Evolutionary conservation across 2,797 vertebrate species (phyloP), one percentile per base, ranked within the genome.

Genomic region (Lagodon rhomboides): DNA sequence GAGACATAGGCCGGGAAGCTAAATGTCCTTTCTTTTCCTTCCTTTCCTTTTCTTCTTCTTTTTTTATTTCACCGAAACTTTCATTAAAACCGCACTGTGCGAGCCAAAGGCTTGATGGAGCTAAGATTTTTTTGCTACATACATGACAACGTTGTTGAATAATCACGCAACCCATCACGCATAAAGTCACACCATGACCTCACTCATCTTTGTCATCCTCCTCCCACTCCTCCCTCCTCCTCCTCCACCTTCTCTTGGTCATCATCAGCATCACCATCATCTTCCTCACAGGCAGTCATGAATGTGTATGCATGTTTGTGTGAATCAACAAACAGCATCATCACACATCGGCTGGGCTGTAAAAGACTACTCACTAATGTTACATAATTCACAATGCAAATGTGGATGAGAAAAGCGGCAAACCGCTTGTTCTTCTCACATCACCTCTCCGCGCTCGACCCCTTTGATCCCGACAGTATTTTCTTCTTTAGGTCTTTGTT

Each of bases 181-280:
- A 38, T 51, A 27, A 67, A 88, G 80, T 90, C 82, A 72, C 86
- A 70, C 66, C 80, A 79, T 87, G 78, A 75, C 71, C 67, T 85
- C 75, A 86, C 49, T 75, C 74, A 53, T 87, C 34, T 49, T 68
- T 69, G 49, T 80, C 71, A 56, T 78, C 38, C 65, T 62, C 78
- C 38, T 80, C 79, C 69, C 60, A 71, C 83, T 69, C 41, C 10
- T 72, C 63, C 17, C 47, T 47, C 15, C 83, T 69, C 41, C 10
- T 72, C 63, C 17, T 51, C 53, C 15, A 20, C 46, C 53, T 51
- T 53, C 60, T 69, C 25, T n/a, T 47, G 30, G 10, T 77, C 75
- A 67, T 76, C 64, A 78, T 50, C 72, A 77, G 1, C 85, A 84
- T 77, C 72, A 77, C 1, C 85, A 84, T 76, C 41, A 50, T 72